Base-by-base conservation (phyloP, 1,140 invertebrate genomes). In the Drosophila chauvacae region DNA sequence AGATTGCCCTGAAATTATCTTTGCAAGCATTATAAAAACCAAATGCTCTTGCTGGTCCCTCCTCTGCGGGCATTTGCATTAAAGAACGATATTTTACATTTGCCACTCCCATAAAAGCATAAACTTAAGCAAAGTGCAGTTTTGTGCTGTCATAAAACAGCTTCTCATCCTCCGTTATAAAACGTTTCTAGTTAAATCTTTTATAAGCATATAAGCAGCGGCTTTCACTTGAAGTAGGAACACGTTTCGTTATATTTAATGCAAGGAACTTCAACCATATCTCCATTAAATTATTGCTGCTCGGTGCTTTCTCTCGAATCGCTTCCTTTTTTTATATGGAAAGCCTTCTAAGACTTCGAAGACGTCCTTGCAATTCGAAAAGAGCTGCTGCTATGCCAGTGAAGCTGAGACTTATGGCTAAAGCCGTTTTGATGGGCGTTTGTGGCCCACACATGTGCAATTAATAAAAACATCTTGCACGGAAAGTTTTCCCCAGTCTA, bases 401-500 rank as follows among this genome's bases (percentile, higher is more conserved):
- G 16, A 28, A 44, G 20, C 48, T 14, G 6, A n/a, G 26, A 33
- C 26, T 48, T 30, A 50, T 51, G 39, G 9, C 45, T 57, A 35
- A 57, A 57, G 63, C 33, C 33, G n/a, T 23, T 33, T 48, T 41
- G 35, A 35, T 7, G 33, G n/a, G 18, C 28, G 18, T 33, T 50
- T 50, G 14, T 71, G 45, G 44, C 28, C 45, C 45, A 72, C 66
- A 71, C 48, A 50, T 71, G 65, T 30, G 20, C 51, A 50, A 45
- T 71, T 51, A 47, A 59, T 71, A 73, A 72, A 45, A 72, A 39
- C 68, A 72, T 39, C 55, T 44, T 60, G 30, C 37, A 26, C 14
- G 28, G 13, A 37, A 60, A 51, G 53, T 71, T 72, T 72, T 60
- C 55, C 70, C 70, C 70, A 44, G 44, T 60, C 45, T 72, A 73